These are phyloP conservation scores for Apostichopus leukothele DNA, from an alignment of 53 echinoderm and acorn worm species.

Conservation along the genomic window DNA sequence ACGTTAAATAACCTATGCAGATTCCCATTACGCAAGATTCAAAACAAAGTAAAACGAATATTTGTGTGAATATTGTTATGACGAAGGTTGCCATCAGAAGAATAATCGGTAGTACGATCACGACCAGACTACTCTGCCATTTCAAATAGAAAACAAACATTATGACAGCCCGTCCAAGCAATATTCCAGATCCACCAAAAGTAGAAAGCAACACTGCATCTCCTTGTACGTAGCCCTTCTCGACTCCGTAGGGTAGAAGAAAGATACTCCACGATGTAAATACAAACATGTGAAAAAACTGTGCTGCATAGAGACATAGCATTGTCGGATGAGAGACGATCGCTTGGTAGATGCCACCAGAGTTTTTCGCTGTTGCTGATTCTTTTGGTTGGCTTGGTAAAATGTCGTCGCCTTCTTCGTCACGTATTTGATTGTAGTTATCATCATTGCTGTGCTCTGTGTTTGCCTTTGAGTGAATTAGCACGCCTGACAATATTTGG, in stretches of 20 bases:
- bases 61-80: background rate
- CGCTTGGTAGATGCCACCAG: background rate
- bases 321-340: background rate
- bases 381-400: no score
- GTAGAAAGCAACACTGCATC: background rate
- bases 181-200: conserved; percentile 1
- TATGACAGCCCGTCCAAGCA: background rate
- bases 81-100: background rate
- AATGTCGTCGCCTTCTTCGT: no score
- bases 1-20: background rate
- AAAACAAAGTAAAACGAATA: background rate
- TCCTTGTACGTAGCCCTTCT: conserved; percentile 8
- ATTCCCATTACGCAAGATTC: background rate
- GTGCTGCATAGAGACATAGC: background rate
- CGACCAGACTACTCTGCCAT: no score
- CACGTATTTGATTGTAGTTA: no score
- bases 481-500: background rate
- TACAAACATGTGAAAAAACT: conserved; percentile 4
- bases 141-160: background rate
- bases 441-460: no score
- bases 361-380: background rate
- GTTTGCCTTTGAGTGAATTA: background rate
- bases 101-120: background rate
- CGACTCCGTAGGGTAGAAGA: conserved; percentile 15
- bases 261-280: conserved; percentile 9